A percentile compares a stretch with the other conserved stretches of the same genome.
phyloP scores from a whole-genome alignment of 1,140 invertebrate genomes.

The Idris sp. region DNA sequence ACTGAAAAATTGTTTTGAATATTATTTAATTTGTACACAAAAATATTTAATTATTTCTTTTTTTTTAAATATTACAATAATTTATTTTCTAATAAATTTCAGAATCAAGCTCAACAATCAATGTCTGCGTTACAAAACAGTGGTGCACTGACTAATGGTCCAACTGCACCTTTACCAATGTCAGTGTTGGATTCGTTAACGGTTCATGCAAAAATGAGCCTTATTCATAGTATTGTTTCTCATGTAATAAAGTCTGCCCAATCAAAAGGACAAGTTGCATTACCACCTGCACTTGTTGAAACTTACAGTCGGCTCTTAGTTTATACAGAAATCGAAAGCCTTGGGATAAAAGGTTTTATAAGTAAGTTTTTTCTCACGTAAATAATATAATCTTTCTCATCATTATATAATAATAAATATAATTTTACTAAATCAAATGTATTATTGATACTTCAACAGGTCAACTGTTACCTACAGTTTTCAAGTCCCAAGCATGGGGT shows the following conservation, averaged over 20 bases:
- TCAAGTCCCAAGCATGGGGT: constrained; percentile 95
- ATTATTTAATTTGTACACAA: too few species aligned
- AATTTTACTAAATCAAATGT: too few species aligned
- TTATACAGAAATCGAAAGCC: constrained; percentile 97
- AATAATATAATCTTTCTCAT: too few species aligned
- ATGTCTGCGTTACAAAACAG: too few species aligned
- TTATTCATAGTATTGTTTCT: constrained; percentile 95
- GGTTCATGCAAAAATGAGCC: constrained; percentile 97
- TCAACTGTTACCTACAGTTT: constrained; percentile 92
- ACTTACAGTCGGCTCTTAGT: constrained; percentile 95
- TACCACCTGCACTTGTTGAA: constrained; percentile 94
- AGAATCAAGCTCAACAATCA: too few species aligned
- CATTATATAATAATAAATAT: too few species aligned
- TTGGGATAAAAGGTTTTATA: constrained; percentile 97
- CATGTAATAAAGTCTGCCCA: constrained; percentile 92
- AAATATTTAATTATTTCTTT: too few species aligned
- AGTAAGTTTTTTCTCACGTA: constrained; percentile 88
- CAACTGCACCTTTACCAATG: constrained; percentile 92
- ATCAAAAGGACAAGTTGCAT: constrained; percentile 87
- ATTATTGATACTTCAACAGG: constrained; percentile 76
- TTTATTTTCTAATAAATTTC: too few species aligned
- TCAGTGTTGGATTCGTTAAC: constrained; percentile 96
- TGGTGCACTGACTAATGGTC: constrained; percentile 75
- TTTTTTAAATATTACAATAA: too few species aligned
- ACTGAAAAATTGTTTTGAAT: too few species aligned